Base-by-base conservation (phyloP, 2,113 vertebrate genomes). In the Isurus oxyrinchus region DNA sequence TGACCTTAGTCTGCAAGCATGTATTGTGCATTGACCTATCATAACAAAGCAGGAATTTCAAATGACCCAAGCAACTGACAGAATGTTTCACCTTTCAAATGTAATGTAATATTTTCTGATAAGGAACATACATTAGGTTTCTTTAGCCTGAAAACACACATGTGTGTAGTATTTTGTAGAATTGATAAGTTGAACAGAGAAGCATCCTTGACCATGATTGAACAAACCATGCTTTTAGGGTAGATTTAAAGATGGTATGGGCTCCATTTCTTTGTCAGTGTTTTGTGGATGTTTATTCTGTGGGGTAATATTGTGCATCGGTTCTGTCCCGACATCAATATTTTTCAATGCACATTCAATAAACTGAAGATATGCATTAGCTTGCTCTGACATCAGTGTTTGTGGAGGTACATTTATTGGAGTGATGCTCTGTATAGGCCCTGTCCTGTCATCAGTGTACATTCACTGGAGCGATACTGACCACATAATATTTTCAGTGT, bases 61-160 rank as follows among this genome's bases (percentile, higher is more conserved):
- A 98, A 97, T 97, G 98, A 98, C 97, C 98, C 97, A 97, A 98
- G 98, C 98, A 98, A 97, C 98, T 98, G 98, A 98, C 98, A 98
- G 97, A 98, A 98, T 97, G 61, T 96, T 97, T 98, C 98, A 98
- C 98, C 98, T 98, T 98, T 98, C 3, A 13, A 97, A 97, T 97
- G 97, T 97, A 98, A 98, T 97, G 97, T 98, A 98, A 98, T 98
- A 98, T 98, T 98, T 98, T 98, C 97, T 98, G 98, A 99, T 99
- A 98, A 98, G 98, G 97, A 99, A 98, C 98, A 98, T 99, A 98
- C 98, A 98, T 97, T 98, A 97, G 98, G 98, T 98, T 95, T 44
- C 31, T 72, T 53, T 97, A 98, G 98, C 97, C 98, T 97, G 96
- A 97, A 97, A 98, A 98, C 98, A 97, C 97, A 97, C 97, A 97